phyloP scores from a whole-genome alignment of 2,113 vertebrate species.

The Myotis brandtii region DNA sequence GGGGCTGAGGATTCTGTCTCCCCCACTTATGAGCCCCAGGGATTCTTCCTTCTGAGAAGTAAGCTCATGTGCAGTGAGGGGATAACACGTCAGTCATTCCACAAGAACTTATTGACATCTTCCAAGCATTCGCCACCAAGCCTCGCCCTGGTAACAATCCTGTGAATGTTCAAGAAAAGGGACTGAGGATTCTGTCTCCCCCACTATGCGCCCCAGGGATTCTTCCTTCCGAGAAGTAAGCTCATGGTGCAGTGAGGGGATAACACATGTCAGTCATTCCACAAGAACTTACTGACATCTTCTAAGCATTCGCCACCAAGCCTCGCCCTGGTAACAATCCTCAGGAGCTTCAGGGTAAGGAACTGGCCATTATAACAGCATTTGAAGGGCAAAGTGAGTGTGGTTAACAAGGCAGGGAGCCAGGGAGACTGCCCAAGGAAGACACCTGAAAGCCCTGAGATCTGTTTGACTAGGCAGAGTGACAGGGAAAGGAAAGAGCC shows the following conservation, averaged over 20 bases:
- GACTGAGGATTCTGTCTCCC: not conserved
- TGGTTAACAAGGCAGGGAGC: not conserved
- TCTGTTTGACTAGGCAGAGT: accelerated
- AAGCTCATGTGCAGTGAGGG: not conserved
- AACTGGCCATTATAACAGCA: not conserved
- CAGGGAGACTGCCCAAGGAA: not conserved
- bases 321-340: not conserved
- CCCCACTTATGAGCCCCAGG: too few relatives aligned
- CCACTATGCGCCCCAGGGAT: too few relatives aligned
- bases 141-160: not conserved
- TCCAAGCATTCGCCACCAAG: not conserved
- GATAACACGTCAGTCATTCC: not conserved
- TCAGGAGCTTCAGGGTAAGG: not conserved
- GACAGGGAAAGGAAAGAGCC: not conserved
- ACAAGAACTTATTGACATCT: not conserved
- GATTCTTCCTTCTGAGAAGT: not conserved
- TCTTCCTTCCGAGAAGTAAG: not conserved
- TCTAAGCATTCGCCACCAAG: not conserved
- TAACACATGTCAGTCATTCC: not conserved
- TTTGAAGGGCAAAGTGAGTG: not conserved
- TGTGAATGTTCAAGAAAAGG: not conserved
- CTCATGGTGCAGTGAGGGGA: not conserved
- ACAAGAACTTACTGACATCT: not conserved
- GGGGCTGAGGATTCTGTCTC: not conserved
- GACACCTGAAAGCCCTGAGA: not conserved